These are phyloP conservation scores for Hypsopygia costalis DNA, from an alignment of 2,888 invertebrate genomes.

Conservation along the genomic window DNA sequence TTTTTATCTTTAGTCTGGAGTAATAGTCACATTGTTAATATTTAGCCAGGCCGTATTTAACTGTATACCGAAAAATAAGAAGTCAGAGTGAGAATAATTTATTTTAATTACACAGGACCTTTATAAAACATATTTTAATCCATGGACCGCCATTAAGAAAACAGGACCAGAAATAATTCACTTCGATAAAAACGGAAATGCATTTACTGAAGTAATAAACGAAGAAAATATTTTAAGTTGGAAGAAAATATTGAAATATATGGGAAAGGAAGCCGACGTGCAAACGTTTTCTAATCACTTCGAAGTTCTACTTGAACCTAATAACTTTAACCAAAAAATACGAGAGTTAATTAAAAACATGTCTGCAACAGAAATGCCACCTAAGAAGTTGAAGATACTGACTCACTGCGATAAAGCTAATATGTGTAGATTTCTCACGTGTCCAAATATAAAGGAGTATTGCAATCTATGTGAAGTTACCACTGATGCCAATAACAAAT, in stretches of 20 bases:
- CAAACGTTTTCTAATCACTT: neutral
- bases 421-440: constrained; percentile 50
- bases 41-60: too few species aligned
- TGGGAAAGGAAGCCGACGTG: constrained; percentile 6
- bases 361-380: constrained; percentile 4
- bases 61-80: too few species aligned
- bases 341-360: constrained; percentile 16
- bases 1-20: too few species aligned
- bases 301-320: too few species aligned
- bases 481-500: constrained; percentile 11
- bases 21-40: too few species aligned
- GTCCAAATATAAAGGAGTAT: constrained; percentile 34
- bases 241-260: constrained; percentile 15
- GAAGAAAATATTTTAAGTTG: constrained; percentile 22
- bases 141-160: constrained; percentile 40
- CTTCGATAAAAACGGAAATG: constrained; percentile 37
- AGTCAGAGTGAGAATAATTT: too few species aligned
- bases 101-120: too few species aligned
- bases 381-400: constrained; percentile 36
- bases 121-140: constrained; percentile 36
- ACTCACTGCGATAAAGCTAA: constrained; percentile 37
- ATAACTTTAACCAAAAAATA: constrained; percentile 1
- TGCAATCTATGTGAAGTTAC: constrained; percentile 52
- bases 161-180: constrained; percentile 35
- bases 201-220: constrained; percentile 22